Evolutionary conservation across 1,140 invertebrate species (phyloP), one percentile per base, ranked within the genome.

Genomic region (Pectinophora gossypiella): DNA sequence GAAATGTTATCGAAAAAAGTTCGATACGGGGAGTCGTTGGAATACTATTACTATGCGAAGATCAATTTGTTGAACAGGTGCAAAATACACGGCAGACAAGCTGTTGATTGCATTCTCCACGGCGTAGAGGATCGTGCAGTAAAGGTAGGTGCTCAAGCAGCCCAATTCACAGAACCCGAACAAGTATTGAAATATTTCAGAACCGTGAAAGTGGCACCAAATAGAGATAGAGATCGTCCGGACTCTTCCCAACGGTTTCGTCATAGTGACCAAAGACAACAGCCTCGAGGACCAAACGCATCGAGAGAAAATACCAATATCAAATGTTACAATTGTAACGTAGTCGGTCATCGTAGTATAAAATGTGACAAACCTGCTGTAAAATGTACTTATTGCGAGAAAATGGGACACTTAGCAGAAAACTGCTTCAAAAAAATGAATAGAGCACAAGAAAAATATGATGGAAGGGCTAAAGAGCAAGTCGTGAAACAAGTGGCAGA

Each of bases 11-110:
- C 18, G 9, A 9, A 12, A 12, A 44, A 21, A 21, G 42, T 19
- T 15, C 18, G 19, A 10, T 44, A 44, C 10, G 42, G 42, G 1
- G 19, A 44, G 13, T 19, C 42, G 6, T 19, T 44, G 1, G 42
- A 44, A 44, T 9, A 20, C 18, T 44, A 44, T 13, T 44, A 20
- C 20, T 44, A 44, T n/a, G 9, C 18, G 4, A 44, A 44, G 15
- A 5, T 44, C 19, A 44, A 44, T 44, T 15, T 44, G 7, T 19
- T 44, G 6, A 44, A 44, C 19, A 32, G 42, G 15, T 44, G 42
- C 20, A 9, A 44, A 2, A 44, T 44, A 19, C 19, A 10, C 5
- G 42, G 42, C 9, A 44, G 19, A 12, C 7, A n/a, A 20, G 42
- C 42, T 12, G 42, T 44, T 19, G 42, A 44, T 21, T 44, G 42